Percentiles rank a stretch among this genome's conserved stretches.
These are phyloP conservation scores for Dinocampus coccinellae DNA, from an alignment of 2,888 invertebrate species.

Conservation along the genomic window DNA sequence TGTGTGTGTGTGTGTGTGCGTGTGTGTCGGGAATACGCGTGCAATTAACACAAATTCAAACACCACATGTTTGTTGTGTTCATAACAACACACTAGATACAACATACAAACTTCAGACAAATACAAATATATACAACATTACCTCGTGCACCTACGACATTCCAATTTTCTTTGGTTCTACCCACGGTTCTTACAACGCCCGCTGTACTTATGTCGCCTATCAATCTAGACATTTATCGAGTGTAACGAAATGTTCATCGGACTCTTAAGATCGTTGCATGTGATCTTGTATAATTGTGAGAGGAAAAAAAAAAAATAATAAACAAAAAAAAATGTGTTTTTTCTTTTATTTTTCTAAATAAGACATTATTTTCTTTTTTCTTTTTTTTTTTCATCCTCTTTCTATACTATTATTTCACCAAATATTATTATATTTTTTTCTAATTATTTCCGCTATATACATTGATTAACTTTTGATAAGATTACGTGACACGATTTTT, in stretches of 20 bases:
- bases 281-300: conserved; percentile 3
- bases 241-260: conserved; percentile 29
- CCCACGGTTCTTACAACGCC: conserved; percentile 37
- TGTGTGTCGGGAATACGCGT: not conserved
- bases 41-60: conserved; percentile 58
- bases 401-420: not conserved
- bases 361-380: not conserved
- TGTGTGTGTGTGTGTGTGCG: conserved; percentile 40
- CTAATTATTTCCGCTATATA: not conserved
- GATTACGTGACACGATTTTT: too few species aligned
- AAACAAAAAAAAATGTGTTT: too few species aligned
- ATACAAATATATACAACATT: not conserved
- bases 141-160: conserved; percentile 53
- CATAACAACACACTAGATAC: too few species aligned
- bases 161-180: conserved; percentile 52
- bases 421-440: too few species aligned
- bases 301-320: not conserved
- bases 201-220: conserved; percentile 34
- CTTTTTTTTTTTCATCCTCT: not conserved
- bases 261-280: not conserved
- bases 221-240: conserved; percentile 29
- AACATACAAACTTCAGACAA: conserved; percentile 34
- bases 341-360: not conserved
- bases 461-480: not conserved
- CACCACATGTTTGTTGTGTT: conserved; percentile 31